These are phyloP conservation scores for Dinocampus coccinellae DNA, from an alignment of 2,888 invertebrate genomes.

Conservation along the genomic window DNA sequence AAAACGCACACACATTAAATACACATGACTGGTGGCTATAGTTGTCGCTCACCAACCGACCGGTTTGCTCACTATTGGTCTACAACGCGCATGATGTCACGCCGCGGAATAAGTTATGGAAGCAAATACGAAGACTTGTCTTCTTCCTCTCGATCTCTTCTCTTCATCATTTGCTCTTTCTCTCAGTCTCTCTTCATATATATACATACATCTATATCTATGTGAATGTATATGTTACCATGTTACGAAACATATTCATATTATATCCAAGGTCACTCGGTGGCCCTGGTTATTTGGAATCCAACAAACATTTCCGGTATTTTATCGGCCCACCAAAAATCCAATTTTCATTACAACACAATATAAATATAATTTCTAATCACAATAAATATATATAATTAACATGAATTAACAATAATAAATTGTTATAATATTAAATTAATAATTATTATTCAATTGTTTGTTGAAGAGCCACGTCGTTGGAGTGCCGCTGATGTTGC, in stretches of 20 bases:
- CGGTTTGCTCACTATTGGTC: constrained; percentile 52
- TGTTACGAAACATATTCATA: constrained; percentile 59
- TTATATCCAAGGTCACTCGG: constrained; percentile 51
- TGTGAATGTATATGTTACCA: constrained; percentile 21
- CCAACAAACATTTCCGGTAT: constrained; percentile 29
- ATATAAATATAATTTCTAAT: no score
- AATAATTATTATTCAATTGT: constrained; percentile 22
- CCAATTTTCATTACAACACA: background rate
- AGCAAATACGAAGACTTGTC: constrained; percentile 38
- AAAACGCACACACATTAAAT: constrained; percentile 22
- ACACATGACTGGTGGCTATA: constrained; percentile 23
- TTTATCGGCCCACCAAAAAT: background rate
- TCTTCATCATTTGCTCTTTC: background rate
- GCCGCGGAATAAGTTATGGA: constrained; percentile 59
- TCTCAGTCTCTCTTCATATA: background rate
- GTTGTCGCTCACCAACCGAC: constrained; percentile 36
- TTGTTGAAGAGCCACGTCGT: constrained; percentile 83
- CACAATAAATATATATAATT: background rate
- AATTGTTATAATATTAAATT: background rate
- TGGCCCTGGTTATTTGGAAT: constrained; percentile 34
- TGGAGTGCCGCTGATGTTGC: constrained; percentile 90
- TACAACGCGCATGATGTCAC: constrained; percentile 61
- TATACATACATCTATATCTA: background rate
- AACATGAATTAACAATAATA: background rate
- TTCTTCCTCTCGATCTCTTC: background rate